Base-by-base conservation (phyloP, 2,888 invertebrate genomes). In the Deilephila elpenor region DNA sequence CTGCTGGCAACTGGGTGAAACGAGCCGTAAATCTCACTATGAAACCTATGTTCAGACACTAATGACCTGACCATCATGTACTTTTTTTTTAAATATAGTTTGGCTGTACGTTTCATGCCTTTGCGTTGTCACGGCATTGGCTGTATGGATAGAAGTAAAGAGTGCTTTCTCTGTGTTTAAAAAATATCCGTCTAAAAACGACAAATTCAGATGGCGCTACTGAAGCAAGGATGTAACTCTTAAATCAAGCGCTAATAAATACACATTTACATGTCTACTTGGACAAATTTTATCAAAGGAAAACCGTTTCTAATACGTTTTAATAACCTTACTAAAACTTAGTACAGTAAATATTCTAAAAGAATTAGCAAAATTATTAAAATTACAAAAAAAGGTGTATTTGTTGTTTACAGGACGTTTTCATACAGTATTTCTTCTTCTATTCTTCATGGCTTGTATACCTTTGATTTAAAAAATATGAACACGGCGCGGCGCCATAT, bases 1-100 rank as follows among this genome's bases (percentile, higher is more conserved):
- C 75, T 75, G 64, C 75, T 71, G 62, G 60, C 64, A 70, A 61
- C 34, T 29, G 67, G 79, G 59, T 74, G 61, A 71, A 44, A 73
- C 73, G 74, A 73, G 64, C 67, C 34, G 72, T 72, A 74, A 67
- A 44, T 67, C 20, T 3, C 14, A 19, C 64, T 67, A 14, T 20
- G 62, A 62, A 67, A 67, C 64, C 20, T 20, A 14, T 51, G 64
- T 4, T 17, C 17, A 44, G 44, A 67, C 44, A 67, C 19, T 62
- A 34, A 62, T 62, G 32, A 34, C 3, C 3, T 32, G 19, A n/a
- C 32, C 19, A 62, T 62, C 7, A 1, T 62, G 7, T 19, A n/a
- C 7, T 29, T 19, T 34, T 5, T 0, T 62, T 25, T 34, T 34
- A 62, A n/a, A 14, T 14, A 60, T 29, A 60, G 0, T 14, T 17